These are phyloP conservation scores for Ciconia stormi DNA, from an alignment of 2,113 vertebrate genomes.

Conservation along the genomic window DNA sequence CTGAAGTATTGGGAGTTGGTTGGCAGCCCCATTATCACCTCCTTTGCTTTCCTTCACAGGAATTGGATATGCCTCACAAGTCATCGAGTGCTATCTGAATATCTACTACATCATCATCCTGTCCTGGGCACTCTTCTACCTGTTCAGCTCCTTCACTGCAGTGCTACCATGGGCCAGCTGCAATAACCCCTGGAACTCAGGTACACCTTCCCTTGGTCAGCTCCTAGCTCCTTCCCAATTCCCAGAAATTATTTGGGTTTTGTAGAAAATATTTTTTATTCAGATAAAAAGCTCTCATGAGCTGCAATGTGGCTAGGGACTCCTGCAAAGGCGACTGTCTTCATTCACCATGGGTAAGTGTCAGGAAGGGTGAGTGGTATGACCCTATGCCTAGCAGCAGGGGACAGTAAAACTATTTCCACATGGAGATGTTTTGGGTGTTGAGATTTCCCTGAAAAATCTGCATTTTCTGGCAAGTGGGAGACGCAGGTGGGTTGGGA, in stretches of 20 bases:
- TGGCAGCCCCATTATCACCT: not conserved
- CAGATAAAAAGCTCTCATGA: not conserved
- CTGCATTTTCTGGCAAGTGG: not conserved
- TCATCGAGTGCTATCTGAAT: conserved; percentile 86
- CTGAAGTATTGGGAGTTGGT: not conserved
- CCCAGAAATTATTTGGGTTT: not conserved
- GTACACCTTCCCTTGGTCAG: conserved; percentile 50
- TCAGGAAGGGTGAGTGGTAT: not conserved
- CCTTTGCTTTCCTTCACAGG: conserved; percentile 67
- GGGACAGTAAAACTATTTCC: not conserved
- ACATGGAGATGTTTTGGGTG: not conserved
- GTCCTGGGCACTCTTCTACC: conserved; percentile 90
- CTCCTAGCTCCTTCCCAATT: not conserved
- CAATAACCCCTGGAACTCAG: conserved; percentile 88
- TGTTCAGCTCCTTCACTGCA: conserved; percentile 84
- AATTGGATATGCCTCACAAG: conserved; percentile 86
- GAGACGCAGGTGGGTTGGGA: not conserved
- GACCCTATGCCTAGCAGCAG: not conserved
- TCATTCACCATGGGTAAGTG: not conserved
- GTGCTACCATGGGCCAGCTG: conserved; percentile 90
- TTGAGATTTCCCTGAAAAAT: not conserved
- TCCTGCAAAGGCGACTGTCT: not conserved
- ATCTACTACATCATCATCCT: conserved; percentile 91
- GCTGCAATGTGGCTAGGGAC: not conserved
- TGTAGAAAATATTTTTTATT: not conserved